These are phyloP conservation scores for Heptranchias perlo DNA, from an alignment of 2,113 vertebrate species.

Conservation along the genomic window DNA sequence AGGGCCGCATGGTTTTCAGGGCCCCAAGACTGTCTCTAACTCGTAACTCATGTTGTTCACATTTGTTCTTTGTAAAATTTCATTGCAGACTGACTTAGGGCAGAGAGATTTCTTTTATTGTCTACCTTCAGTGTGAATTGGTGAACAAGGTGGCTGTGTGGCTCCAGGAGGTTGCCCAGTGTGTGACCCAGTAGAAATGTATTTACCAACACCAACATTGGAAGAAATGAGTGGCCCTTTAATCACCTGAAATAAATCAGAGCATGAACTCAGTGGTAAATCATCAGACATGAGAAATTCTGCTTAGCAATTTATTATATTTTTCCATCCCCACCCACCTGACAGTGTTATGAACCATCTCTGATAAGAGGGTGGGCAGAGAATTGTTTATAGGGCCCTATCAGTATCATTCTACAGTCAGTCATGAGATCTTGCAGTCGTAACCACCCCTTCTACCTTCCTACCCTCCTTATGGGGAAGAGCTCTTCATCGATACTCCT, in stretches of 20 bases:
- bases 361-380: not conserved
- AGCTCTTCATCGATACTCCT: not conserved
- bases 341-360: not conserved
- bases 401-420: not conserved
- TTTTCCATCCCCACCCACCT: not conserved
- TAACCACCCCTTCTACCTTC: not conserved
- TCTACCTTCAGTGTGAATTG: conserved; percentile 15
- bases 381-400: not conserved
- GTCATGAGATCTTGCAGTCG: not conserved
- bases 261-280: not conserved
- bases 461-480: not conserved
- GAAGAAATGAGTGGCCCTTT: conserved; percentile 24
- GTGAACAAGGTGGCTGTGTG: not conserved
- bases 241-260: conserved; percentile 29
- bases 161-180: not conserved
- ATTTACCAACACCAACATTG: conserved; percentile 5
- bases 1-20: not conserved
- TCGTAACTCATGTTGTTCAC: not conserved
- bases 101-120: not conserved
- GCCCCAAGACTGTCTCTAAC: not conserved
- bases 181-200: not conserved
- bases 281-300: not conserved
- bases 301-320: not conserved
- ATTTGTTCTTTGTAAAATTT: conserved; percentile 1
- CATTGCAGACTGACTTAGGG: not conserved